phyloP scores from a whole-genome alignment of 2,888 invertebrate species.

The Rhaphigaster nebulosa region DNA sequence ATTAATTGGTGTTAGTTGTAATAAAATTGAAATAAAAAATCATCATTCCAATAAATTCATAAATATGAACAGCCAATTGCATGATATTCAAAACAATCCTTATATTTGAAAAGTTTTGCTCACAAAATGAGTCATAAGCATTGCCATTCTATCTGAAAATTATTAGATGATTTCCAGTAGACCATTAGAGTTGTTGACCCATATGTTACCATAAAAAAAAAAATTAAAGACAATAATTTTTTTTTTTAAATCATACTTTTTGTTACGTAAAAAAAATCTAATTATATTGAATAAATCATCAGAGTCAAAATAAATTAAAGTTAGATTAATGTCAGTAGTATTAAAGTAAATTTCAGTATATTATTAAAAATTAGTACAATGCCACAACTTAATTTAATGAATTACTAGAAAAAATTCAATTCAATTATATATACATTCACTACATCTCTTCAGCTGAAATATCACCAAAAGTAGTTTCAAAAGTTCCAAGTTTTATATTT shows the following conservation, averaged over 20 bases:
- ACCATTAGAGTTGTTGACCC: background rate
- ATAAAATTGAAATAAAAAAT: background rate
- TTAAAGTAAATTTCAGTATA: background rate
- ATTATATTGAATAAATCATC: background rate
- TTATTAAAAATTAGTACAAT: background rate
- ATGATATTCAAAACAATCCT: background rate
- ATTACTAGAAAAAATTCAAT: background rate
- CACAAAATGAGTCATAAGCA: background rate
- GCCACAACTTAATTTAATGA: background rate
- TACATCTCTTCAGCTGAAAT: background rate
- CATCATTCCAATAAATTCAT: background rate
- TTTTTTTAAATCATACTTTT: too few species aligned
- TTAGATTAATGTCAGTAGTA: background rate
- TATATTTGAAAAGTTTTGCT: background rate
- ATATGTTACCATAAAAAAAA: background rate
- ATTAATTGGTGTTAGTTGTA: background rate
- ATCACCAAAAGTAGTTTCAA: background rate
- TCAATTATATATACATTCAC: background rate
- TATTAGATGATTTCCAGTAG: background rate
- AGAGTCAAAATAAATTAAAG: background rate
- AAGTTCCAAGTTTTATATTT: constrained; percentile 56
- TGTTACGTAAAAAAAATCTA: too few species aligned
- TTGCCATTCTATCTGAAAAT: background rate
- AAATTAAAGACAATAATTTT: too few species aligned
- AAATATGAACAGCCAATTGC: background rate